These are phyloP conservation scores for Hippopotamyrus pictus DNA, from an alignment of 2,797 vertebrate genomes.

Conservation along the genomic window DNA sequence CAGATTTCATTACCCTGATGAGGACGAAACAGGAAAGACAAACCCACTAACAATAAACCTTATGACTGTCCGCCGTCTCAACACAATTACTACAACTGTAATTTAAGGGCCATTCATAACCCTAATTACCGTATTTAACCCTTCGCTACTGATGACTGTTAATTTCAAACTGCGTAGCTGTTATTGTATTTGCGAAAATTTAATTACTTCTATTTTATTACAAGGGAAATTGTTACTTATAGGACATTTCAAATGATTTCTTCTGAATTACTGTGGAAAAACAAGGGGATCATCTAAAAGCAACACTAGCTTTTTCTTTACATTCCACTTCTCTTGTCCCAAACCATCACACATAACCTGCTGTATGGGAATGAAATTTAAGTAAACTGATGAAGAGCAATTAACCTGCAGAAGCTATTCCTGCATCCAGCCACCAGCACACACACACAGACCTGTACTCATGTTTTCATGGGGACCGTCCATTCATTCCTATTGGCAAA, in stretches of 20 bases:
- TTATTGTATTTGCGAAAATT: not conserved
- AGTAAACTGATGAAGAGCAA: not conserved
- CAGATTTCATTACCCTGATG: not conserved
- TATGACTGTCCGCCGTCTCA: not conserved
- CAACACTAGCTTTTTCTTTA: not conserved
- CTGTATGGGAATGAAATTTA: not conserved
- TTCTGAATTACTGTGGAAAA: not conserved
- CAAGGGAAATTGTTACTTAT: not conserved
- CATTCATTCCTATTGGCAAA: not conserved
- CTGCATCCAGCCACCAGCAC: not conserved
- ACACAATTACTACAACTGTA: not conserved
- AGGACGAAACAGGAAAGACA: not conserved
- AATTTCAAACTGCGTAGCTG: not conserved
- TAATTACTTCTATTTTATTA: constrained; percentile 2
- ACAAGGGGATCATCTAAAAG: not conserved
- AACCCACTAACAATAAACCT: not conserved
- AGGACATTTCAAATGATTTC: not conserved
- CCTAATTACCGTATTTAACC: not conserved
- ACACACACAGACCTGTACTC: not conserved
- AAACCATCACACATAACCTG: not conserved
- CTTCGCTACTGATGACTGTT: not conserved
- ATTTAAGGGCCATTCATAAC: not conserved
- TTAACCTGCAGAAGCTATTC: not conserved
- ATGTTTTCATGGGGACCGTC: not conserved
- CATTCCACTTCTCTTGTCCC: not conserved